Conservation (phyloP, 2,113 vertebrate genomes). For the Leucosticte australis region DNA sequence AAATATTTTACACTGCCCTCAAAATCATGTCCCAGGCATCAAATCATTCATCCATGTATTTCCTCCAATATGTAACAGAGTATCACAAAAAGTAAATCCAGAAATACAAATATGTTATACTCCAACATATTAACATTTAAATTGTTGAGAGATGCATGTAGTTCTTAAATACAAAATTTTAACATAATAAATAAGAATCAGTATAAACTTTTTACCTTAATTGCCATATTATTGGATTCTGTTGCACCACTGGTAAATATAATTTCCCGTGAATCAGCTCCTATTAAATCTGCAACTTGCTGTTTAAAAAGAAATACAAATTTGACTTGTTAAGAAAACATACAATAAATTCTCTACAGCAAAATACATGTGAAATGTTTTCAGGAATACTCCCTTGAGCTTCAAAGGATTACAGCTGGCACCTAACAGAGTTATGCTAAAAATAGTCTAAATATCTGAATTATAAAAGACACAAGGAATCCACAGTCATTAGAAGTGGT, state of each 20-base stretch:
- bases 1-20: background rate
- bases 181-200: background rate
- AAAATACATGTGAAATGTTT: background rate
- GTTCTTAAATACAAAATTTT: background rate
- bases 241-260: conserved; percentile 97
- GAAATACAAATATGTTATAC: background rate
- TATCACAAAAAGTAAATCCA: background rate
- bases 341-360: background rate
- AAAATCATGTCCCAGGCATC: background rate
- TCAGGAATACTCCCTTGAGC: background rate
- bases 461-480: background rate
- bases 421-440: no score
- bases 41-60: background rate
- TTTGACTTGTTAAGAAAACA: background rate
- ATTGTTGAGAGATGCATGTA: background rate
- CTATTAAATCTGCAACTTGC: conserved; percentile 93
- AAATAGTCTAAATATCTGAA: background rate
- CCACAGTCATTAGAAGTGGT: background rate
- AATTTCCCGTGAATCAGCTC: conserved; percentile 92
- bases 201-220: conserved; percentile 82
- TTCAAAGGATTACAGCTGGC: background rate
- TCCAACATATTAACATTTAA: background rate
- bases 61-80: background rate
- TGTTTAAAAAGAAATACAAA: conserved; percentile 58
- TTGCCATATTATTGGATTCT: conserved; percentile 96